These are phyloP conservation scores for Morinoia aosen DNA, from an alignment of 2,888 invertebrate genomes.

Conservation along the genomic window DNA sequence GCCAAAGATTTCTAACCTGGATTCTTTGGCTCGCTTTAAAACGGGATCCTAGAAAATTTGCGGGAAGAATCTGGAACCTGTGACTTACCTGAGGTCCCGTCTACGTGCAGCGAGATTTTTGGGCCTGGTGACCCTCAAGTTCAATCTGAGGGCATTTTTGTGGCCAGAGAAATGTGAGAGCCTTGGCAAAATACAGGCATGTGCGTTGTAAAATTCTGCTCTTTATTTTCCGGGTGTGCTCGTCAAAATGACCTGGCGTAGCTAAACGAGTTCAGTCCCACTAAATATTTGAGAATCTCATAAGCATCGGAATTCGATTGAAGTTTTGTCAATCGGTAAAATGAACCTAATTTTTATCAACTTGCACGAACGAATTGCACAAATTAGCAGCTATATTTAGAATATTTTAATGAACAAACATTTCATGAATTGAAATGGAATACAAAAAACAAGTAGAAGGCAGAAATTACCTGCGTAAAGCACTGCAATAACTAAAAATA, in stretches of 20 bases:
- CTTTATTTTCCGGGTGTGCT: neutral
- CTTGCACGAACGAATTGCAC: too few species aligned
- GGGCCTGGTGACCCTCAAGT: constrained; percentile 36
- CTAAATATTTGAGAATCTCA: too few species aligned
- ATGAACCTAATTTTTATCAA: too few species aligned
- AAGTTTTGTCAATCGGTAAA: too few species aligned
- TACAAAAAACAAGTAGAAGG: too few species aligned
- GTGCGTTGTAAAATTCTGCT: neutral
- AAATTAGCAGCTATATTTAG: too few species aligned
- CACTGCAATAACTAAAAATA: too few species aligned
- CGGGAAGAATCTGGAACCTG: neutral
- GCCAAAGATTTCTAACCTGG: constrained; percentile 38
- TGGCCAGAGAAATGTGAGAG: neutral
- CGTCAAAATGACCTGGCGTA: neutral
- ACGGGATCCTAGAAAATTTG: constrained; percentile 31
- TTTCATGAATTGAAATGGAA: neutral
- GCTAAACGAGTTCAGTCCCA: too few species aligned
- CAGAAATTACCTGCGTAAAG: too few species aligned
- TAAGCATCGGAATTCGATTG: too few species aligned
- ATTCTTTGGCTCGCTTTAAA: constrained; percentile 37
- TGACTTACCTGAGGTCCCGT: neutral
- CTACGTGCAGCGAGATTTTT: constrained; percentile 35
- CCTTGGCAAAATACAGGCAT: neutral
- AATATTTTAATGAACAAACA: neutral
- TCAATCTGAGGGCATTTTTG: neutral